A percentile compares a stretch with the other conserved stretches of the same genome.
phyloP scores from a whole-genome alignment of 2,888 invertebrate genomes.

The Sialis lutaria region DNA sequence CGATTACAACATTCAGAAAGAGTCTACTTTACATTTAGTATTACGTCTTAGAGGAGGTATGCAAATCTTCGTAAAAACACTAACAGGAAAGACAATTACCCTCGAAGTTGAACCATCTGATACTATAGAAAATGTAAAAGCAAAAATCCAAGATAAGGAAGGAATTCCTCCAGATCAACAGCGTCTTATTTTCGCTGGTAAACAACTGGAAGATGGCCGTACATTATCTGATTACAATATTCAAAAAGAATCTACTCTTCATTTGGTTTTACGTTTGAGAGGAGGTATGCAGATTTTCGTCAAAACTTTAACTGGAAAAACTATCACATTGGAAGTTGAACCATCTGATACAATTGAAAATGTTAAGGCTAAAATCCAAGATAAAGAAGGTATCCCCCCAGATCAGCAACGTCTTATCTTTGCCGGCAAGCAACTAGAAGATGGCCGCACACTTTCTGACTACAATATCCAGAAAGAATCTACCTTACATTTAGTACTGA shows the following conservation, averaged over 20 bases:
- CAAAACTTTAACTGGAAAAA: conserved; percentile 33
- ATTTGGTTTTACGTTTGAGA: conserved; percentile 39
- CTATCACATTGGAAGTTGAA: conserved; percentile 37
- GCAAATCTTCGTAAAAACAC: conserved; percentile 43
- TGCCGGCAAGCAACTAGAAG: conserved; percentile 52
- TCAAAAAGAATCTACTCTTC: conserved; percentile 42
- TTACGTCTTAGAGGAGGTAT: conserved; percentile 56
- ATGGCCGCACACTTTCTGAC: conserved; percentile 45
- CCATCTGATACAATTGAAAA: conserved; percentile 47
- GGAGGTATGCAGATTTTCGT: conserved; percentile 50
- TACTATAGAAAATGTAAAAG: conserved; percentile 41
- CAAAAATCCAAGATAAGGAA: conserved; percentile 50
- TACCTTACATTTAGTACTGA: conserved; percentile 35
- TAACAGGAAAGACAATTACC: conserved; percentile 38
- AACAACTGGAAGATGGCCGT: conserved; percentile 50
- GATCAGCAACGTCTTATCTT: conserved; percentile 45
- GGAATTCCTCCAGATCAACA: conserved; percentile 59
- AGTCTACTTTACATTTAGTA: conserved; percentile 83
- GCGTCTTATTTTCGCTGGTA: conserved; percentile 43
- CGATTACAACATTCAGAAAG: conserved; percentile 81
- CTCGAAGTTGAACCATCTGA: conserved; percentile 37
- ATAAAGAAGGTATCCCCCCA: conserved; percentile 35
- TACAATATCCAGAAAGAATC: conserved; percentile 49
- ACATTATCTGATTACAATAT: conserved; percentile 46
- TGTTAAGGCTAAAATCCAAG: conserved; percentile 41